Percentiles rank a stretch among this genome's conserved stretches.
Conservation (phyloP, 1,140 invertebrate species). For the Pogonognathellus flavescens region DNA sequence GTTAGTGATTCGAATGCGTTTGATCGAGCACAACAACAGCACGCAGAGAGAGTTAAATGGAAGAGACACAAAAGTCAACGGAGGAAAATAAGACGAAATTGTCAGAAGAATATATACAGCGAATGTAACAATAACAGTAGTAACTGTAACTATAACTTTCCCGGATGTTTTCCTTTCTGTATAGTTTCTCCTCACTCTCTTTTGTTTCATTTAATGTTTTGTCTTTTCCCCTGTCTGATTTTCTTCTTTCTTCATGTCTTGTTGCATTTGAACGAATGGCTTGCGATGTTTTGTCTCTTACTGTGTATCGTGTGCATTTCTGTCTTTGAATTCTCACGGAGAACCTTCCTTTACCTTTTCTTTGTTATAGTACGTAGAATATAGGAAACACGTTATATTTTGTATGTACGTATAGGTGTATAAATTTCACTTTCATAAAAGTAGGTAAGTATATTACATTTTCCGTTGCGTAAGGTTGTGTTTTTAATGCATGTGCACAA, state of each 20-base stretch:
- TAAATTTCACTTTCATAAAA: not conserved
- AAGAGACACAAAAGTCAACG: slow-evolving; percentile 7
- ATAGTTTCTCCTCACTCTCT: not conserved
- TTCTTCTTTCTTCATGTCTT: not conserved
- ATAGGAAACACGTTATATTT: no score
- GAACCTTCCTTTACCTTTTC: not conserved
- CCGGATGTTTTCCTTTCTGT: slow-evolving; percentile 7
- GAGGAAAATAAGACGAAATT: not conserved
- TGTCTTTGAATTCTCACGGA: not conserved
- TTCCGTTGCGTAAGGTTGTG: slow-evolving; percentile 3
- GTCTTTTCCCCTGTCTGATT: not conserved
- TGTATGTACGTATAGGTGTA: no score
- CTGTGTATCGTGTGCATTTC: not conserved
- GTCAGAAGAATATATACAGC: not conserved
- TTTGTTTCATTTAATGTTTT: slow-evolving; percentile 48
- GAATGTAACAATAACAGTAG: slow-evolving; percentile 44
- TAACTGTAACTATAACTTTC: slow-evolving; percentile 15
- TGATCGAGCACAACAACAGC: no score
- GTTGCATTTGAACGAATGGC: not conserved
- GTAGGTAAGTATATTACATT: not conserved
- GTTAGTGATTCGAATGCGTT: no score
- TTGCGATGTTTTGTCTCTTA: no score
- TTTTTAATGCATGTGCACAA: slow-evolving; percentile 1
- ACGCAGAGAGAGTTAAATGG: not conserved
- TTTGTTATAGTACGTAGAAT: no score